phyloP scores from a whole-genome alignment of 2,797 vertebrate species.

The Malurus leucopterus region DNA sequence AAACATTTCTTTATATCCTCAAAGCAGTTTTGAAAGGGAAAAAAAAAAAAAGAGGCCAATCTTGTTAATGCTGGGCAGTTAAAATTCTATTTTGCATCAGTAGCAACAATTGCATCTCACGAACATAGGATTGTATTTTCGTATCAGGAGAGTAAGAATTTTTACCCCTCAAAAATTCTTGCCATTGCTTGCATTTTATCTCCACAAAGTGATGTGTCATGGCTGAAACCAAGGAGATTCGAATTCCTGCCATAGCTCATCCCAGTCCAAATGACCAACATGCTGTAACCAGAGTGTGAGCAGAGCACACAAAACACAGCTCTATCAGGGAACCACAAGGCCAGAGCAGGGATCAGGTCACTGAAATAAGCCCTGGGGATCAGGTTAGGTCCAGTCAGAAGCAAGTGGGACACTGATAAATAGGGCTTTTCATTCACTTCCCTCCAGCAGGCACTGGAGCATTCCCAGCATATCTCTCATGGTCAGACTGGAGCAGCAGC shows the following conservation, averaged over 20 bases:
- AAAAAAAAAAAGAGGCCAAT: not conserved
- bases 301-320: not conserved
- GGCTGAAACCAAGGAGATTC: not conserved
- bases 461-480: not conserved
- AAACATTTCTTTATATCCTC: not conserved
- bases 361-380: not conserved
- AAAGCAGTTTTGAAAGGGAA: not conserved
- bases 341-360: not conserved
- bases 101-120: not conserved
- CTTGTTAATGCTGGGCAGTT: not conserved
- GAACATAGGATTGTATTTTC: not conserved
- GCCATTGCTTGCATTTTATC: not conserved
- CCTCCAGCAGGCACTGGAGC: not conserved
- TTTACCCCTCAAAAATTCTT: not conserved
- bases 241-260: not conserved
- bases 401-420: not conserved
- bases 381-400: not conserved
- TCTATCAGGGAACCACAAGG: not conserved
- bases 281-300: fast-evolving
- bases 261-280: not conserved
- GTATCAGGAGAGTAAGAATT: not conserved
- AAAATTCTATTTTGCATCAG: not conserved
- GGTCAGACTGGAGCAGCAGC: not conserved
- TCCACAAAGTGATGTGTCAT: fast-evolving
- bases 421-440: not conserved